These are phyloP conservation scores for Campylomormyrus tamandua DNA, from an alignment of 2,113 vertebrate species.

Conservation along the genomic window DNA sequence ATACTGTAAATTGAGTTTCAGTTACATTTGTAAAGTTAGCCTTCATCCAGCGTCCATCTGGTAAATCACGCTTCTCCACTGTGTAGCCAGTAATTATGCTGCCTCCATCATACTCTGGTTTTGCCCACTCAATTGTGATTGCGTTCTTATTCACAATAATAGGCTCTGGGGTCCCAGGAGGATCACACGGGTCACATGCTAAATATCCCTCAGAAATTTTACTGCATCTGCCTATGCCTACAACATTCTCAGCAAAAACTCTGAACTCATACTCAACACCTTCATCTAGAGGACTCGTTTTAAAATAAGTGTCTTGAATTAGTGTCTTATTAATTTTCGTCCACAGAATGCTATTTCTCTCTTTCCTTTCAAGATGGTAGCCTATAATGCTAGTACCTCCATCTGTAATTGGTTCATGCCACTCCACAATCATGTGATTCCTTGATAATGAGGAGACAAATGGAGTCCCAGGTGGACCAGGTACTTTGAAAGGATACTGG, in stretches of 20 bases:
- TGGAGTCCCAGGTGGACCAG: slow-evolving; percentile 92
- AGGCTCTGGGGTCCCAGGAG: slow-evolving; percentile 86
- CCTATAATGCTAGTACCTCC: slow-evolving; percentile 85
- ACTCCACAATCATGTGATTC: slow-evolving; percentile 86
- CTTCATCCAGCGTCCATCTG: slow-evolving; percentile 94
- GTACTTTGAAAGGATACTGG: slow-evolving; percentile 93
- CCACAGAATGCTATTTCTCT: slow-evolving; percentile 97
- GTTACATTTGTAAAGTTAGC: slow-evolving; percentile 94
- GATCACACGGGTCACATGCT: slow-evolving; percentile 90
- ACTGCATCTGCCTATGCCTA: slow-evolving; percentile 87
- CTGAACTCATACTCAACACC: slow-evolving; percentile 92
- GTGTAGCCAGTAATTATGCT: slow-evolving; percentile 90
- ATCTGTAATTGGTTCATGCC: slow-evolving; percentile 90
- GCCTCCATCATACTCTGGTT: slow-evolving; percentile 94
- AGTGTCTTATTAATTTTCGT: slow-evolving; percentile 88
- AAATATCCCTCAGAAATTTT: slow-evolving; percentile 90
- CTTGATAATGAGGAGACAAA: slow-evolving; percentile 77
- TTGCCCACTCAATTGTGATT: slow-evolving; percentile 87
- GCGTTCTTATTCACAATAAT: slow-evolving; percentile 80
- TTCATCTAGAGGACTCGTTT: slow-evolving; percentile 86
- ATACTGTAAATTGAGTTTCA: slow-evolving; percentile 91
- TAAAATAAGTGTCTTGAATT: slow-evolving; percentile 83
- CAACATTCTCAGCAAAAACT: slow-evolving; percentile 94
- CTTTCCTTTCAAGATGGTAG: slow-evolving; percentile 93
- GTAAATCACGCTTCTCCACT: slow-evolving; percentile 92